Evolutionary conservation across 92 coral and sea anemone genomes (phyloP).

Genomic region (Galaxea fascicularis): DNA sequence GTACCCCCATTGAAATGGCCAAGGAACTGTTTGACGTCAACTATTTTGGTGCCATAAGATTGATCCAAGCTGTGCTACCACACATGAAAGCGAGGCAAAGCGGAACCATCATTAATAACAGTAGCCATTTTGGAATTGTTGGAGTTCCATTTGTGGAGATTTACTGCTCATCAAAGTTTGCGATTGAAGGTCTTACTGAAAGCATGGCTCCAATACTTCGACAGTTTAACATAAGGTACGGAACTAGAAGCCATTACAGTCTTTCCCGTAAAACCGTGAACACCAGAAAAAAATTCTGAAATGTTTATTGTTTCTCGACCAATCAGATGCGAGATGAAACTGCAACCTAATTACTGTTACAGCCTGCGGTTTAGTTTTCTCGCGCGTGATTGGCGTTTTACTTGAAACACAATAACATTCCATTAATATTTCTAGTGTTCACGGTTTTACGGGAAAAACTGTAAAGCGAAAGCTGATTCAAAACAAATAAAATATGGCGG

Average conservation of each 20-base stretch:
- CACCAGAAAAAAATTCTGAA: too few species aligned
- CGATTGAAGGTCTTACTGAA: slow-evolving; percentile 84
- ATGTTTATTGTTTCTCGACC: too few species aligned
- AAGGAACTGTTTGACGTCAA: slow-evolving; percentile 71
- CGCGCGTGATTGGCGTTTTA: too few species aligned
- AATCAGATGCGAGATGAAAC: too few species aligned
- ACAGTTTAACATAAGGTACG: slow-evolving; percentile 76
- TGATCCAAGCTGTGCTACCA: slow-evolving; percentile 83
- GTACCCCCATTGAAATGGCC: slow-evolving; percentile 54
- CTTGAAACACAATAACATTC: too few species aligned
- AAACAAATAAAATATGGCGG: too few species aligned
- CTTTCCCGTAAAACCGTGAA: neutral
- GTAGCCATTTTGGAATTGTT: slow-evolving; percentile 68
- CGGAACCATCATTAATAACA: slow-evolving; percentile 56
- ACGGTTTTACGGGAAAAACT: neutral
- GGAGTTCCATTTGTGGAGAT: slow-evolving; percentile 72
- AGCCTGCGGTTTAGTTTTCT: too few species aligned
- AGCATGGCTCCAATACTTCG: slow-evolving; percentile 69
- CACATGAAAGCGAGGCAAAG: slow-evolving; percentile 74
- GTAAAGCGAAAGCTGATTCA: neutral
- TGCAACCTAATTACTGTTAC: too few species aligned
- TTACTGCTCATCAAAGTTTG: slow-evolving; percentile 86
- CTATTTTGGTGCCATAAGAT: slow-evolving; percentile 77
- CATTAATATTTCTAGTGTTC: too few species aligned
- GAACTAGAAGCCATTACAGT: neutral